Evolutionary conservation across 2,888 invertebrate genomes (phyloP), one percentile per base, ranked within the genome.

Genomic region (Amiota communis): DNA sequence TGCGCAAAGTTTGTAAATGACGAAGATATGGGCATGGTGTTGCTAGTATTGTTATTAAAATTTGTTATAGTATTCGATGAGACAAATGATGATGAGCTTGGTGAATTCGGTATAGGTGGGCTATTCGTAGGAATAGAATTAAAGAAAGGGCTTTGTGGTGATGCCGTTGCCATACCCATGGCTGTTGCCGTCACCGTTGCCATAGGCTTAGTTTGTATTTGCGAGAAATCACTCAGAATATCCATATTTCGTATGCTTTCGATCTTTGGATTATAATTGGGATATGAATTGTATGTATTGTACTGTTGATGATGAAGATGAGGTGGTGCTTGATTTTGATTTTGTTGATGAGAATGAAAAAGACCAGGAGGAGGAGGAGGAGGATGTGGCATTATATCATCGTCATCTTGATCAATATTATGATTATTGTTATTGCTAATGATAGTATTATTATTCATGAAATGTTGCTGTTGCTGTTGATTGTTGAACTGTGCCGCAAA

Each of bases 191-290:
- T 23, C 4, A 6, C 36, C 8, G 57, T 71, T 57, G 53, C 71
- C 56, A 46, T 56, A 36, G 72, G 56, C 71, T 47, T 68, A 69
- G 69, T 64, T 63, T 12, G 13, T n/a, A 53, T 53, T 73, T 71
- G 20, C 61, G 48, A 46, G 48, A 48, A n/a, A 53, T 79, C 78
- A 51, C 63, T 75, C 68, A 76, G 69, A 48, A 81, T 77, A 69
- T 86, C 84, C 79, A 85, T 79, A 73, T 85, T 84, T 69, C 85
- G 84, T 73, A 85, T 83, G 76, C 81, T 78, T 71, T 86, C 86
- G 70, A 85, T 77, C 65, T 79, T 85, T 6, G 86, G 81, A 36
- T 68, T 76, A 69, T 71, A 77, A 71, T 74, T 75, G 12, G 72
- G n/a, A 64, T 53, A 72, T 36, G 36, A 36, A 36, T 36, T 36